Evolutionary conservation across 2,888 invertebrate genomes (phyloP).

Genomic region (Agonopterix arenella): DNA sequence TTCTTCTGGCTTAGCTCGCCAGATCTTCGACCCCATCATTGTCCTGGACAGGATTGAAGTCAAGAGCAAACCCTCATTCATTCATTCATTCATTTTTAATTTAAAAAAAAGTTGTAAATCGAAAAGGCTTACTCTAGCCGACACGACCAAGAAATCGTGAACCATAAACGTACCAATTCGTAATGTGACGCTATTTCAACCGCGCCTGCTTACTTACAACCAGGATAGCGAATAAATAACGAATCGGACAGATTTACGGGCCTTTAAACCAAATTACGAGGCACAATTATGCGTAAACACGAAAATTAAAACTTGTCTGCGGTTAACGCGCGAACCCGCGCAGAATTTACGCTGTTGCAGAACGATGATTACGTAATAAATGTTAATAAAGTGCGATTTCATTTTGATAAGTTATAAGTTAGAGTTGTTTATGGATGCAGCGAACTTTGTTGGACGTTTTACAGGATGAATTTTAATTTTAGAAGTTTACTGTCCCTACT

Average conservation of each 20-base stretch:
- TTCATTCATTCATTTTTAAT: too few species aligned
- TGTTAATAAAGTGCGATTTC: conserved; percentile 2
- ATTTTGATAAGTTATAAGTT: neutral
- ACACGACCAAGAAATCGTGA: neutral
- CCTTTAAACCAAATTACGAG: conserved; percentile 30
- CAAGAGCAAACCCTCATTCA: too few species aligned
- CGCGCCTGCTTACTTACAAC: conserved; percentile 25
- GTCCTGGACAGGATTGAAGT: too few species aligned
- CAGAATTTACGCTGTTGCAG: too few species aligned
- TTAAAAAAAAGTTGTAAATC: too few species aligned
- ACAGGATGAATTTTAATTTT: too few species aligned
- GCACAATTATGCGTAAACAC: conserved; percentile 43
- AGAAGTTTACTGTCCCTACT: too few species aligned
- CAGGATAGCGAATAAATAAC: conserved; percentile 39
- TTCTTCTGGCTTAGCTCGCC: too few species aligned
- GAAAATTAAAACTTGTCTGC: conserved; percentile 41
- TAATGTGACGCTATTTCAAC: conserved; percentile 15
- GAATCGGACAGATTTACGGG: conserved; percentile 41
- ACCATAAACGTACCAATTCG: conserved; percentile 7
- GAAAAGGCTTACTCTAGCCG: too few species aligned
- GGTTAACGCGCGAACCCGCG: neutral
- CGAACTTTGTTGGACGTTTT: too few species aligned
- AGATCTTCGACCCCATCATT: too few species aligned
- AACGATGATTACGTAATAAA: conserved; percentile 1
- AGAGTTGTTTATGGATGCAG: too few species aligned